Conservation (phyloP, 1,140 invertebrate species). For the Pantala flavescens region DNA sequence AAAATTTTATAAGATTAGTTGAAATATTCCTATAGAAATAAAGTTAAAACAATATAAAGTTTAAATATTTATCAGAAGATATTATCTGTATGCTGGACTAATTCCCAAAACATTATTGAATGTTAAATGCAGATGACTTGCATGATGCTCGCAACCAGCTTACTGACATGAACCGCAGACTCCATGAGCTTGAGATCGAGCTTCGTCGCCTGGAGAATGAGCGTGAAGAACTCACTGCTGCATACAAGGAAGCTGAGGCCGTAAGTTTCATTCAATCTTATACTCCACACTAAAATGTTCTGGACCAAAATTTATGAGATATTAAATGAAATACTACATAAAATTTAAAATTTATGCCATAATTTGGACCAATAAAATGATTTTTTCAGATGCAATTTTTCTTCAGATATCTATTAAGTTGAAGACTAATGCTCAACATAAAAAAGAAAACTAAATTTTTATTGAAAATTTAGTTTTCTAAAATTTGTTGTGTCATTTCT, state of each 20-base stretch:
- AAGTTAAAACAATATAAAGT: too few relatives aligned
- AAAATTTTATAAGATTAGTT: too few relatives aligned
- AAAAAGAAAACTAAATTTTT: too few relatives aligned
- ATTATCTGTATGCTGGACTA: too few relatives aligned
- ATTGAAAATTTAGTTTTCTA: too few relatives aligned
- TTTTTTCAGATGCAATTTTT: too few relatives aligned
- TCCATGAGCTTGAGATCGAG: conserved; percentile 92
- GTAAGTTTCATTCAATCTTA: conserved; percentile 45
- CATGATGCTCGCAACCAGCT: conserved; percentile 80
- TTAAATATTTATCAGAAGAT: too few relatives aligned
- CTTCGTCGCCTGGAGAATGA: conserved; percentile 93
- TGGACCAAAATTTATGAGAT: conserved; percentile 10
- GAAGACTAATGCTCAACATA: too few relatives aligned
- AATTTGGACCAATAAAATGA: neutral
- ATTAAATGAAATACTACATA: neutral
- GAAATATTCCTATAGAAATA: too few relatives aligned
- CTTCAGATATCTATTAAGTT: too few relatives aligned
- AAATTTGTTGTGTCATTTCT: too few relatives aligned
- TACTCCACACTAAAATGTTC: conserved; percentile 11
- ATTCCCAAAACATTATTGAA: too few relatives aligned
- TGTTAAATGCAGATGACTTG: conserved; percentile 62
- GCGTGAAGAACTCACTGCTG: conserved; percentile 88
- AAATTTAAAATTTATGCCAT: neutral
- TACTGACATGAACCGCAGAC: conserved; percentile 81
- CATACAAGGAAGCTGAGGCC: conserved; percentile 93